Evolutionary conservation across 2,797 vertebrate genomes (phyloP), one percentile per base, ranked within the genome.

Genomic region (Hemibagrus guttatus): DNA sequence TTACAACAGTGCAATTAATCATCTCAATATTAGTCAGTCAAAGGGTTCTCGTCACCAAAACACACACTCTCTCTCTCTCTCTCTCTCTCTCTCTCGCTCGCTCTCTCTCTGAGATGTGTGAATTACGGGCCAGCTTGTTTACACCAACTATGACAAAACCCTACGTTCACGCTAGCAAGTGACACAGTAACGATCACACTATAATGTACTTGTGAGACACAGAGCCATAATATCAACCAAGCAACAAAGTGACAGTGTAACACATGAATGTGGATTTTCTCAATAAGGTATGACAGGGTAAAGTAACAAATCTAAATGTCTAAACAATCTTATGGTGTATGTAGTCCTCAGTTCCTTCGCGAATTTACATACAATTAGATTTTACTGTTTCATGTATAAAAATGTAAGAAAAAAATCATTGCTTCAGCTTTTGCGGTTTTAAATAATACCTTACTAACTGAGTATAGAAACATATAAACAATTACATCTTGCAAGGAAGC

Each of bases 101-200:
- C 46, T 9, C 46, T 46, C 46, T 46, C 46, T 49, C 46, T 8
- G 35, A 16, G 80, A 79, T 42, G 52, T 69, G 56, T 56, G 19
- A 69, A 75, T 84, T 86, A 91, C 63, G 79, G 66, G 88, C 88
- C 69, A 46, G 58, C 78, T 81, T 64, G 68, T 76, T 84, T 83
- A 89, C 72, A 46, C 56, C 80, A 71, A 58, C 21, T 42, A 54
- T 87, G 76, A 72, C 85, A 83, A 39, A 83, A 87, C 80, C n/a
- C 26, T 82, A 82, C 0, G n/a, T 49, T 66, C 61, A 66, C 61
- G 31, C 63, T 82, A 82, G 42, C n/a, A 82, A 82, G 80, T 64
- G 17, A 28, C 80, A 82, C 52, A 66, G 61, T 42, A 52, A 21
- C 4, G 16, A 2, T 82, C 61, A 49, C 42, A 66, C 61, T 82